A percentile compares a stretch with the other conserved stretches of the same genome.
These are phyloP conservation scores for Heliocidaris tuberculata DNA, from an alignment of 35 echinoderm and acorn worm genomes.

Conservation along the genomic window DNA sequence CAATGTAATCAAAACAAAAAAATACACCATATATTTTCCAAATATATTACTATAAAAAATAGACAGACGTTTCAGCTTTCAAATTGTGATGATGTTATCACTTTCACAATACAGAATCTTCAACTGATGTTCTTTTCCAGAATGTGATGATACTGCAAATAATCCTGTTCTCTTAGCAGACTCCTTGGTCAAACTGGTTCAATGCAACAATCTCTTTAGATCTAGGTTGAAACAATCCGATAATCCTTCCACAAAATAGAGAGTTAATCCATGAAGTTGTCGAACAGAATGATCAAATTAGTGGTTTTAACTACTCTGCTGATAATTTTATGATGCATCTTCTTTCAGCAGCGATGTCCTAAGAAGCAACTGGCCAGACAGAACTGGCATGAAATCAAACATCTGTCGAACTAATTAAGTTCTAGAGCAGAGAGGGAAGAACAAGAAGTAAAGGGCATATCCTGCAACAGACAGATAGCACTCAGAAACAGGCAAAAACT, in stretches of 20 bases:
- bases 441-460: not conserved
- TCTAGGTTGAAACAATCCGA: not conserved
- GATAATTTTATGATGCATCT: not conserved
- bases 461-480: not conserved
- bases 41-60: not conserved
- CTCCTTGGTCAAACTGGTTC: not conserved
- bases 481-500: not conserved
- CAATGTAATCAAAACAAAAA: not conserved
- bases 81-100: not conserved
- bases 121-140: not conserved
- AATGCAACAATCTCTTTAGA: not conserved
- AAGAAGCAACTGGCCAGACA: slow-evolving; percentile 8
- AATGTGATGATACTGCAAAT: not conserved
- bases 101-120: not conserved
- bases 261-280: not conserved
- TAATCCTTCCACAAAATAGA: not conserved
- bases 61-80: not conserved
- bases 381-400: not conserved
- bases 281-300: not conserved
- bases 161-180: not conserved
- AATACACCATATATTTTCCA: not conserved
- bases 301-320: not conserved
- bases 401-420: not conserved
- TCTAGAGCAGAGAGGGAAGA: not conserved
- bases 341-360: not conserved